Percentiles rank a stretch among this genome's conserved stretches.
phyloP scores from a whole-genome alignment of 2,888 invertebrate genomes.

The Sthenelais limicola region DNA sequence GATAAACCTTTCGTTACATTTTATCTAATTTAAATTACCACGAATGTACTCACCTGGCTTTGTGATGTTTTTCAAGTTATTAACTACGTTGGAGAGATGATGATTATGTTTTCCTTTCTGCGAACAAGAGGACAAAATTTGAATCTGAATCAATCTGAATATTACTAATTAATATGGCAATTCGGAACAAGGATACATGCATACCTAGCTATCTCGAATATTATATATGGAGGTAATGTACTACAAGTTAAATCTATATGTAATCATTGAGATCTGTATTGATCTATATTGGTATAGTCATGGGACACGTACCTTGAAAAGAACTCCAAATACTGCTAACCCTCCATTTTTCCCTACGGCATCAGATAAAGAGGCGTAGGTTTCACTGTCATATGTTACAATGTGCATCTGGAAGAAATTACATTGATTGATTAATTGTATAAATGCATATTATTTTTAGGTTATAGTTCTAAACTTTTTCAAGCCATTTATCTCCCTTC shows the following conservation, averaged over 20 bases:
- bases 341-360: slow-evolving; percentile 76
- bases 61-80: not conserved
- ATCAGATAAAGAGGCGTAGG: slow-evolving; percentile 74
- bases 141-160: too few relatives aligned
- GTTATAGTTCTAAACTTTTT: too few relatives aligned
- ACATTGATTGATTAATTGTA: slow-evolving; percentile 10
- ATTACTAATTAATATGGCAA: too few relatives aligned
- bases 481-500: too few relatives aligned
- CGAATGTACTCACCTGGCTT: slow-evolving; percentile 1
- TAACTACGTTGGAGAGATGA: not conserved
- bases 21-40: not conserved
- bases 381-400: slow-evolving; percentile 80
- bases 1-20: not conserved
- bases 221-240: too few relatives aligned
- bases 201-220: too few relatives aligned
- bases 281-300: too few relatives aligned
- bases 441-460: too few relatives aligned
- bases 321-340: slow-evolving; percentile 78
- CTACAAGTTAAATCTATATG: too few relatives aligned
- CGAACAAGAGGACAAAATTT: too few relatives aligned
- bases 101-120: slow-evolving; percentile 20
- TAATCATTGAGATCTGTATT: too few relatives aligned
- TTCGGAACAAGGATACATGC: too few relatives aligned
- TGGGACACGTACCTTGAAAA: slow-evolving; percentile 75
- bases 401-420: slow-evolving; percentile 78